Conservation (phyloP, 2,797 vertebrate species). For the Xenentodon cancila region DNA sequence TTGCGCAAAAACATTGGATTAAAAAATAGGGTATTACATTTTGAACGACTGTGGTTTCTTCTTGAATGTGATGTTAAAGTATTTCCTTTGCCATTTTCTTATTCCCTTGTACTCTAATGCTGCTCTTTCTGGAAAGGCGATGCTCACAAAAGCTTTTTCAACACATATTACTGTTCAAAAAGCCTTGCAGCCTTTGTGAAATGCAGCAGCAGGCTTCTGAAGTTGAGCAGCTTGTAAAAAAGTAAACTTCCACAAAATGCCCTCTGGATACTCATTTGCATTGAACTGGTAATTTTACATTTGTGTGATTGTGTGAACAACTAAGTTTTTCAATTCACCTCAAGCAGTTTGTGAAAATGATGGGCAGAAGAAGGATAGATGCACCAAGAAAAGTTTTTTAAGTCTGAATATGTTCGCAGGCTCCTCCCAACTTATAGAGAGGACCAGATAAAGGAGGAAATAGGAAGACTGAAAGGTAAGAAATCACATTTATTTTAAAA, state of each 20-base stretch:
- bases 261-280: conserved; percentile 66
- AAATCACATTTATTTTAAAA: conserved; percentile 76
- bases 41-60: neutral
- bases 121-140: conserved; percentile 38
- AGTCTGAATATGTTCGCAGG: conserved; percentile 3
- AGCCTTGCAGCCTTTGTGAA: conserved; percentile 41
- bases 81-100: conserved; percentile 15
- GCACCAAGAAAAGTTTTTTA: neutral
- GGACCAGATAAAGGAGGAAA: conserved; percentile 1
- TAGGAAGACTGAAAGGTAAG: neutral
- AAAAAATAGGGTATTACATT: no score
- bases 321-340: conserved; percentile 54
- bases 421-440: neutral
- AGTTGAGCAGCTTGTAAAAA: conserved; percentile 34
- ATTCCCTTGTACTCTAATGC: conserved; percentile 3
- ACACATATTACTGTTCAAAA: conserved; percentile 47
- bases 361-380: conserved; percentile 16
- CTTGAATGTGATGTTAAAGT: conserved; percentile 9
- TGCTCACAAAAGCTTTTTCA: conserved; percentile 49
- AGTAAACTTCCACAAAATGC: conserved; percentile 39
- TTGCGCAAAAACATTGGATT: no score
- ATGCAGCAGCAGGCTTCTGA: conserved; percentile 47
- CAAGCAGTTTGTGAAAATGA: conserved; percentile 30
- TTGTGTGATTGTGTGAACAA: conserved; percentile 35
- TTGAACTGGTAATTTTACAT: conserved; percentile 35